Evolutionary conservation across 2,888 invertebrate species (phyloP), one percentile per base, ranked within the genome.

Genomic region (Trachelus iudaicus): DNA sequence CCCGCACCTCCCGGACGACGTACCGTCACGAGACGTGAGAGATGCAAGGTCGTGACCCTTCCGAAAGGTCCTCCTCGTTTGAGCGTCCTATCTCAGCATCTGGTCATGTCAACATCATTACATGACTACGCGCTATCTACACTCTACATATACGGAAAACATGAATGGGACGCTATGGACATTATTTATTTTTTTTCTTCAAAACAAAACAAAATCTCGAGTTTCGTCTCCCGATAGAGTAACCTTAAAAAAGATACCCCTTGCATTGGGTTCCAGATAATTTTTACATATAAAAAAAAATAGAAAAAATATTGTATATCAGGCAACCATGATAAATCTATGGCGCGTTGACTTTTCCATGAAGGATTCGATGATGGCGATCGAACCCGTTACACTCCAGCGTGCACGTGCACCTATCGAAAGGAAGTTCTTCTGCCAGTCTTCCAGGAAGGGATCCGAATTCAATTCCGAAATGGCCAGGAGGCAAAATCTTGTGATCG

Each of bases 101-200:
- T 71, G 71, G 71, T 34, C 71, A 31, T 71, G 71, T 71, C 71
- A 71, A 71, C 31, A 71, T 71, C 71, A 71, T 71, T 71, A 31
- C 71, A 71, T 34, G 56, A 71, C 71, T 31, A 71, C 71, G 71
- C 15, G 23, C 23, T 56, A 56, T 56, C 56, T 56, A 23, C 56
- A 56, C 56, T 56, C 56, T 56, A 56, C 56, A 56, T 56, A 56
- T 56, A 56, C 56, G 56, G 23, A 56, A 56, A 56, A 23, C 56
- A 56, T 56, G 56, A 56, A 56, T 56, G 56, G 56, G 23, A 56
- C 56, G 23, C 56, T 35, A 35, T 35, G 35, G 23, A 9, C 56
- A 56, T 56, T 23, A 2, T 23, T 9, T 56, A 23, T 23, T 15
- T 6, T 23, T 23, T 15, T 12, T 40, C 23, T 23, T 56, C 6